Conservation (phyloP, 2,888 invertebrate species). For the Drosophila atripex region DNA sequence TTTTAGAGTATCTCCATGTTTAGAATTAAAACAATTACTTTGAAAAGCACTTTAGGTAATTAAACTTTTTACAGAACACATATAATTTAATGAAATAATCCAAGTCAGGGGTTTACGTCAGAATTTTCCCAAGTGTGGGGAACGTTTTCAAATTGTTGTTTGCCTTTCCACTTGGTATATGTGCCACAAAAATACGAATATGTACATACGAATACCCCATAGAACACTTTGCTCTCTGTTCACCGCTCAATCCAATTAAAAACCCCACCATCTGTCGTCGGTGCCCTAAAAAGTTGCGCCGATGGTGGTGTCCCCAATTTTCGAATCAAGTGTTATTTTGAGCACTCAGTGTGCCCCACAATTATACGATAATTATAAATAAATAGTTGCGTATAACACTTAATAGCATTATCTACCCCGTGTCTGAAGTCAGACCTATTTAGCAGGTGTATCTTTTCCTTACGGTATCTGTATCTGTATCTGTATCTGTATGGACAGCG, state of each 20-base stretch:
- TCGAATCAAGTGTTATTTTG: constrained; percentile 60
- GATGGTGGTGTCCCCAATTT: constrained; percentile 54
- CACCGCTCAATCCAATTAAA: constrained; percentile 45
- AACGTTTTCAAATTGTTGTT: constrained; percentile 25
- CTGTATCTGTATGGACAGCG: constrained; percentile 28
- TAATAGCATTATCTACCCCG: constrained; percentile 34
- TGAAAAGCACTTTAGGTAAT: too few relatives aligned
- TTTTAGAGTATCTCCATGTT: too few relatives aligned
- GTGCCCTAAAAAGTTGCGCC: constrained; percentile 52
- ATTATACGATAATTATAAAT: constrained; percentile 67
- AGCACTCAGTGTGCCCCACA: constrained; percentile 34
- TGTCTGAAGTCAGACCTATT: constrained; percentile 49
- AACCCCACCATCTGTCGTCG: constrained; percentile 37
- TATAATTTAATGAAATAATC: neutral
- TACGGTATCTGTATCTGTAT: constrained; percentile 15
- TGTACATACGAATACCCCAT: constrained; percentile 8
- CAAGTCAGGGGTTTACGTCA: constrained; percentile 16
- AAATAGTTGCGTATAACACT: constrained; percentile 27
- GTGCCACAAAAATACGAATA: neutral
- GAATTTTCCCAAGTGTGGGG: constrained; percentile 10
- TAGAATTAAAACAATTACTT: too few relatives aligned
- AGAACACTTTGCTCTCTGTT: constrained; percentile 21
- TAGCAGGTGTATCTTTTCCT: constrained; percentile 17
- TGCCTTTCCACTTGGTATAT: constrained; percentile 31
- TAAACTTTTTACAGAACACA: too few relatives aligned